Conservation (phyloP, 2,113 vertebrate species). For the Dicaeum eximium region DNA sequence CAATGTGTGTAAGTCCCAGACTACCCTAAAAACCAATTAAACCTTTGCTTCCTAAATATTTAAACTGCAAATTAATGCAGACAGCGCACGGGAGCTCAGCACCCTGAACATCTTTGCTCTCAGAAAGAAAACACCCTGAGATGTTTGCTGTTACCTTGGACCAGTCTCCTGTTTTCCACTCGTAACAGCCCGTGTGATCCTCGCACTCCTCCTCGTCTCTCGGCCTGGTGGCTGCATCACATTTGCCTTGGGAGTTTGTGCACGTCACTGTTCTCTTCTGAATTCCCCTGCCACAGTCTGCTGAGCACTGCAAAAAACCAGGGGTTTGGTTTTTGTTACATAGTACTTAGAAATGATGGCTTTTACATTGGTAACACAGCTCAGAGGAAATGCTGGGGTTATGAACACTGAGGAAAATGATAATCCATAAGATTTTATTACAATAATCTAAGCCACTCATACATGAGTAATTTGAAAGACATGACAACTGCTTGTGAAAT, state of each 20-base stretch:
- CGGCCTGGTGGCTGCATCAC: constrained; percentile 82
- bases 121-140: neutral
- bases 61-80: neutral
- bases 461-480: neutral
- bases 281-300: constrained; percentile 84
- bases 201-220: constrained; percentile 83
- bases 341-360: neutral
- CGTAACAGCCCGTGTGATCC: constrained; percentile 87
- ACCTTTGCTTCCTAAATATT: neutral
- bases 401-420: neutral
- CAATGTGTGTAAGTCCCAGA: neutral
- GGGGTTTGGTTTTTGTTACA: neutral
- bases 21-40: neutral
- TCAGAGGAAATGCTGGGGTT: neutral
- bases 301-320: constrained; percentile 81
- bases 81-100: neutral
- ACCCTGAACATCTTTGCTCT: neutral
- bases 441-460: neutral
- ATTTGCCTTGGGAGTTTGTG: constrained; percentile 86
- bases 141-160: constrained; percentile 82
- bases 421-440: neutral
- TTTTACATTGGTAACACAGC: neutral
- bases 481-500: neutral
- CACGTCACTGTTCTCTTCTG: constrained; percentile 84
- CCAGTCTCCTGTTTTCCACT: constrained; percentile 96